Evolutionary conservation across 1,140 invertebrate genomes (phyloP).

Genomic region (Bombyx mori): ASM3026992v2 NC_085119.1:9504501-9505000

Average conservation of each 20-base stretch:
- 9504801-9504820: conserved; percentile 17
- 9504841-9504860: conserved; percentile 24
- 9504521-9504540: too few relatives aligned
- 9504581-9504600: too few relatives aligned
- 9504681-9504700: conserved; percentile 32
- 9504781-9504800: conserved; percentile 29
- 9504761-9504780: conserved; percentile 19
- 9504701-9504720: conserved; percentile 23
- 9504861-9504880: conserved; percentile 4
- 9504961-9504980: not conserved
- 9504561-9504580: too few relatives aligned
- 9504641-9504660: not conserved
- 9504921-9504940: too few relatives aligned
- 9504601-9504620: too few relatives aligned
- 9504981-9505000: not conserved
- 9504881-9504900: too few relatives aligned
- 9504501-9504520: too few relatives aligned
- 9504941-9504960: too few relatives aligned
- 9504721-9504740: conserved; percentile 28
- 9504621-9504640: too few relatives aligned
- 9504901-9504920: too few relatives aligned
- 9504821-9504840: conserved; percentile 28
- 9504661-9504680: conserved; percentile 19
- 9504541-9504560: too few relatives aligned
- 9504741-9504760: conserved; percentile 34